Conservation (phyloP, 1,140 invertebrate species). For the Atta cephalotes region DNA sequence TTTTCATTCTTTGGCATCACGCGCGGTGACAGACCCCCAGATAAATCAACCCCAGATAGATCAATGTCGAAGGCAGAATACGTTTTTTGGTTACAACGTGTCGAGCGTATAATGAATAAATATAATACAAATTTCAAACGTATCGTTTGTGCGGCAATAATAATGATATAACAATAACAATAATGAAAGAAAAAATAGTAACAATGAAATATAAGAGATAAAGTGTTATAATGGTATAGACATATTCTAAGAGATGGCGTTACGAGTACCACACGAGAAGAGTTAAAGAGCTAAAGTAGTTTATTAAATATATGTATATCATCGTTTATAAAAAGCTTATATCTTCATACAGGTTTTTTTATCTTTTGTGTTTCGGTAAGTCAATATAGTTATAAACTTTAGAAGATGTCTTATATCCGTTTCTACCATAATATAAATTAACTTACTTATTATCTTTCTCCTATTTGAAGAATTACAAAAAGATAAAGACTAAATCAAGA, state of each 20-base stretch:
- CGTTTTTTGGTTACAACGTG: neutral
- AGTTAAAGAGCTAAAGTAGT: neutral
- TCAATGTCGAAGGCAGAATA: constrained; percentile 37
- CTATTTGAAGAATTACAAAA: no score
- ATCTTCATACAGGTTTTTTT: neutral
- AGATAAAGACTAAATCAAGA: no score
- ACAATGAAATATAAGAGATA: constrained; percentile 42
- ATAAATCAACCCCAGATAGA: constrained; percentile 35
- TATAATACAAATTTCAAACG: neutral
- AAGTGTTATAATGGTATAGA: constrained; percentile 35
- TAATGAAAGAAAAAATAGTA: neutral
- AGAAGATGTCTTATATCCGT: neutral
- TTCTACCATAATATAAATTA: no score
- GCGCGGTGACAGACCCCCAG: constrained; percentile 8
- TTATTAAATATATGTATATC: neutral
- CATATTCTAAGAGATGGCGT: constrained; percentile 71
- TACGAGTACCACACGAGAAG: constrained; percentile 41
- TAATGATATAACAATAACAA: constrained; percentile 23
- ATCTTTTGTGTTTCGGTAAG: neutral
- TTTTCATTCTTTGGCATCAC: constrained; percentile 53
- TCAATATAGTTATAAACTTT: no score
- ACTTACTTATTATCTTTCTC: no score
- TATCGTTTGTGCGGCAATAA: neutral
- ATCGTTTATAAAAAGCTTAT: neutral
- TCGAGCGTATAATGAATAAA: constrained; percentile 19